Evolutionary conservation across 1,140 invertebrate genomes (phyloP).

Genomic region (Dinoponera quadriceps): DNA sequence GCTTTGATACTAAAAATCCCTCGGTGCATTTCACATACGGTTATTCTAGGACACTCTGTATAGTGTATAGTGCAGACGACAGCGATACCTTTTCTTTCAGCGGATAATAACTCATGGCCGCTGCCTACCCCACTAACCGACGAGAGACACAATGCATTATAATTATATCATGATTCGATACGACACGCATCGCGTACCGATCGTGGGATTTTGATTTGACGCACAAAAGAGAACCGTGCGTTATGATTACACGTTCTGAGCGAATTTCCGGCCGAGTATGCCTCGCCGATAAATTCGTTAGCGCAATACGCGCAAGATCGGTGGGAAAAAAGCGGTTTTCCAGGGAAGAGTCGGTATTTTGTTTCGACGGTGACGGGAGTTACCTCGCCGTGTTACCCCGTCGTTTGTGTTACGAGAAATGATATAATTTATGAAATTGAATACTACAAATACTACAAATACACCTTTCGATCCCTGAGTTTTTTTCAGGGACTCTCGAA

Average conservation of each 20-base stretch:
- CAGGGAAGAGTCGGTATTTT: background rate
- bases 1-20: no score
- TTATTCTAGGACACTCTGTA: no score
- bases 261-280: constrained; percentile 33
- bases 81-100: constrained; percentile 78
- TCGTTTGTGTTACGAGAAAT: no score
- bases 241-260: constrained; percentile 29
- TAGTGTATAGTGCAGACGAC: constrained; percentile 51
- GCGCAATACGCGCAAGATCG: background rate
- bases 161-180: constrained; percentile 25
- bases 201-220: constrained; percentile 53
- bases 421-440: no score
- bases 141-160: constrained; percentile 20
- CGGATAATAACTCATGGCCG: constrained; percentile 65
- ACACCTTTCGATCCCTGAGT: no score
- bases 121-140: background rate
- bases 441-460: no score
- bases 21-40: no score
- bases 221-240: constrained; percentile 29
- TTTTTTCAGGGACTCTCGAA: no score
- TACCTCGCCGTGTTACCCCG: background rate
- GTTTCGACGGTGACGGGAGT: background rate
- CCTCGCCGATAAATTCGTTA: constrained; percentile 39
- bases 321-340: constrained; percentile 35
- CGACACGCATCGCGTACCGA: background rate